phyloP scores from a whole-genome alignment of 2,797 vertebrate genomes.

The Rhynchotus rufescens region DNA sequence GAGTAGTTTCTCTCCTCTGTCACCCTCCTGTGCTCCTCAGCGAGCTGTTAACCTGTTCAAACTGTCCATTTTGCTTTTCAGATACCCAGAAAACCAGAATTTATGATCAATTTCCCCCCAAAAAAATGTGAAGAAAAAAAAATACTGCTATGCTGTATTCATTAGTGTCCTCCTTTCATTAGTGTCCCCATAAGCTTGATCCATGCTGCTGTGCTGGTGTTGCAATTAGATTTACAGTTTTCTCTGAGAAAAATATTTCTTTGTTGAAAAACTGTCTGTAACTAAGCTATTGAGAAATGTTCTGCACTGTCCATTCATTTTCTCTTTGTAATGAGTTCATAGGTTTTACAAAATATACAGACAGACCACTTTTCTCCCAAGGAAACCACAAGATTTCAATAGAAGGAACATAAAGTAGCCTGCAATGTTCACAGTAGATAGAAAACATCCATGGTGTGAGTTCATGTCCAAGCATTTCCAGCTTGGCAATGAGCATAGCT shows the following conservation, averaged over 20 bases:
- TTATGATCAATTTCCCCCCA: background rate
- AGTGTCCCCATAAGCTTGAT: background rate
- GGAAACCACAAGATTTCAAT: background rate
- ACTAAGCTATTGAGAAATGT: constrained; percentile 7
- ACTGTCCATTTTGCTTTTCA: constrained; percentile 1
- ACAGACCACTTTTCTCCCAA: background rate
- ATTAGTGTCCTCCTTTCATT: background rate
- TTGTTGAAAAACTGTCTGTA: background rate
- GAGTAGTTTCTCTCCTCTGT: background rate
- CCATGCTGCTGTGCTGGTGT: background rate
- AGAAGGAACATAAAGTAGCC: background rate
- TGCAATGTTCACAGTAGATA: background rate
- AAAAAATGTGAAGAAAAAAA: background rate
- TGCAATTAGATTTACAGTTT: background rate
- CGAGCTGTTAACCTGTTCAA: background rate
- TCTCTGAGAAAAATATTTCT: background rate
- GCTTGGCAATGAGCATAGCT: background rate
- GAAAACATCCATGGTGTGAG: background rate
- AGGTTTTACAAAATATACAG: background rate
- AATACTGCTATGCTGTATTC: background rate
- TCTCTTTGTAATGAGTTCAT: background rate
- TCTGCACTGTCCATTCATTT: background rate
- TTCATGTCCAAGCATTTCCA: background rate
- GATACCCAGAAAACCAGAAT: background rate
- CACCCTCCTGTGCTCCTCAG: background rate